Evolutionary conservation across 2,888 invertebrate genomes (phyloP), one percentile per base, ranked within the genome.

Genomic region (Hylaea fasciaria): DNA sequence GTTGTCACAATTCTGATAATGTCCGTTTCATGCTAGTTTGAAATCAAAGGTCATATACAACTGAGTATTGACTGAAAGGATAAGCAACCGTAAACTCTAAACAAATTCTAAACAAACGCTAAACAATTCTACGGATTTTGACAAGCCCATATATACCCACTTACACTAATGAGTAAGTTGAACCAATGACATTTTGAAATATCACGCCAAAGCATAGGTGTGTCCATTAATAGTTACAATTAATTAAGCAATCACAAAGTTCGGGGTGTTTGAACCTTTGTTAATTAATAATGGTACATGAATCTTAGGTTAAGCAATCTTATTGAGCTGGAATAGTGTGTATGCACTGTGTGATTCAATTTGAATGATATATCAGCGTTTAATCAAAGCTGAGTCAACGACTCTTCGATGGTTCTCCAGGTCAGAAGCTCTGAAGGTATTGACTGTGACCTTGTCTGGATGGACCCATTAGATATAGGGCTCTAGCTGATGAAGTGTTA

Each of bases 161-260:
- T 81, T 81, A 78, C 76, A 76, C 78, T 81, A 82, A 81, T 80
- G 77, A 80, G 66, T 70, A 61, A 69, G 58, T 60, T 62, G 62
- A 71, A 57, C 44, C 46, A 64, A 58, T 64, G 60, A 29, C 65
- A 71, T 22, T 9, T 43, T 65, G 54, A 62, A 64, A 64, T 65
- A 65, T 58, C 45, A 54, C 51, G 35, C 50, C 16, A n/a, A 50
- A 62, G n/a, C 53, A 13, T 32, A 50, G 57, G 62, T 51, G 62
- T 37, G 66, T 40, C 40, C 37, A 9, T 35, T 35, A 53, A 50
- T 54, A 54, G 44, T n/a, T 32, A 54, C 57, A 47, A 57, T 62
- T 62, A 57, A 62, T 57, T 54, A 44, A 14, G 46, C 53, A 47
- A 55, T 50, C 46, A 45, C 29, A 54, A 40, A 14, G 41, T 55